These are phyloP conservation scores for Protophormia terraenovae DNA, from an alignment of 2,888 invertebrate genomes.

Conservation along the genomic window DNA sequence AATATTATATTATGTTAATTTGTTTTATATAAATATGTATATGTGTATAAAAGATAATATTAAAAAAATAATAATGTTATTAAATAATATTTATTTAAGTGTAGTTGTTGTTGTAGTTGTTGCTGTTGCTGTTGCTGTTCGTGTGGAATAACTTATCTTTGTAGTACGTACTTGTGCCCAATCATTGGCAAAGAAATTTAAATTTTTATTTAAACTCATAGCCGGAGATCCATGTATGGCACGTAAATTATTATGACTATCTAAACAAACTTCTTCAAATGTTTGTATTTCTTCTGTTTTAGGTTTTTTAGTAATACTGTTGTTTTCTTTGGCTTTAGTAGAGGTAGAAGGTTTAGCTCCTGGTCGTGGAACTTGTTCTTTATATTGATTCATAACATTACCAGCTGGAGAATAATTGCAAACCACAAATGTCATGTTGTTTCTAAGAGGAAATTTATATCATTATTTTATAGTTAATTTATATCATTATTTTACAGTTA, in stretches of 20 bases:
- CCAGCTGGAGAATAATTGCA: slow-evolving; percentile 96
- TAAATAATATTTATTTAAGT: slow-evolving; percentile 1
- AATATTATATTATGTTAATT: too few species aligned
- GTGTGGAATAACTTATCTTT: slow-evolving; percentile 17
- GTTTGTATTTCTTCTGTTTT: background rate
- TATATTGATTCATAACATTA: slow-evolving; percentile 89
- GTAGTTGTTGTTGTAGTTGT: too few species aligned
- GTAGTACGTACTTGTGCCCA: slow-evolving; percentile 84
- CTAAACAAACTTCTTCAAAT: slow-evolving; percentile 88
- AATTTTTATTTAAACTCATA: slow-evolving; percentile 85
- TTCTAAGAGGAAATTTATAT: slow-evolving; percentile 77
- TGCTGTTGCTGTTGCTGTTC: slow-evolving; percentile 38
- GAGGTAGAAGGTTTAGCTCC: background rate
- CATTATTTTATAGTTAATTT: too few species aligned
- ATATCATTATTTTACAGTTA: too few species aligned
- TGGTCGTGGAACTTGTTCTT: slow-evolving; percentile 86
- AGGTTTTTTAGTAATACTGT: background rate
- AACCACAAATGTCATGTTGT: slow-evolving; percentile 87
- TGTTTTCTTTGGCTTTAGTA: background rate
- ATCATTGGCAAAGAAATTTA: slow-evolving; percentile 86
- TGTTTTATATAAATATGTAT: background rate
- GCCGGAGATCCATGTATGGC: slow-evolving; percentile 86
- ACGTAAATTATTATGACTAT: slow-evolving; percentile 88
- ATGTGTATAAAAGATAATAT: background rate
- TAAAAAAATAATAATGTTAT: background rate